A percentile compares a stretch with the other conserved stretches of the same genome.
Conservation (phyloP, 2,113 vertebrate species). For the Sigmodon hispidus region DNA sequence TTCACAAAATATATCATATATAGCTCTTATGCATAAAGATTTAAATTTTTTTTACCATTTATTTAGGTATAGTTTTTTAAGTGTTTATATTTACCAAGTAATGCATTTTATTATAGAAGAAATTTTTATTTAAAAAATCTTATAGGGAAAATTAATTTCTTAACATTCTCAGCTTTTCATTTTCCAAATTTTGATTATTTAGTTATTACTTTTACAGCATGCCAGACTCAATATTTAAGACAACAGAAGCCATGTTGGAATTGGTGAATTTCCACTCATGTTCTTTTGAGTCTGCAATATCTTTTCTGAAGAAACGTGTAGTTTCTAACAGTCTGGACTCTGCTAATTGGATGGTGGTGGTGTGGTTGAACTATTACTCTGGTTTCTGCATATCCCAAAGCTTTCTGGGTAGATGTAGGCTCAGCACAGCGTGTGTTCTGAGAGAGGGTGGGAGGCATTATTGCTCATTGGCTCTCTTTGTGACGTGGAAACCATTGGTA, state of each 20-base stretch:
- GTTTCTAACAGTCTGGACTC: background rate
- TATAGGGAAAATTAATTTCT: conserved; percentile 21
- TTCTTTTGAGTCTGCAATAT: background rate
- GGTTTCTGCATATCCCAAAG: background rate
- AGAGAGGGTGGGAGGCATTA: background rate
- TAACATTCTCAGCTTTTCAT: background rate
- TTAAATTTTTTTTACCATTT: background rate
- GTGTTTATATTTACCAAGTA: background rate
- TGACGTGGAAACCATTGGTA: background rate
- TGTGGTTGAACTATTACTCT: background rate
- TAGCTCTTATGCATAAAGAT: conserved; percentile 45
- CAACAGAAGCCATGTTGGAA: background rate
- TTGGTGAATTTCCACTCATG: background rate
- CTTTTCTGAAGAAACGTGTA: background rate
- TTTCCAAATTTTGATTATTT: conserved; percentile 17
- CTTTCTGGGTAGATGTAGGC: background rate
- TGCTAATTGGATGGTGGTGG: background rate
- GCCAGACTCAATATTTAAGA: background rate
- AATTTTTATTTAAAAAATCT: background rate
- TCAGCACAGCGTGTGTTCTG: background rate
- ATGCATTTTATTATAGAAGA: background rate
- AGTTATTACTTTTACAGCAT: conserved; percentile 39
- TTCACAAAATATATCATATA: background rate
- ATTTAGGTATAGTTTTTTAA: background rate
- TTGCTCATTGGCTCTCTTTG: background rate